phyloP scores from a whole-genome alignment of 1,140 invertebrate genomes.

The Monochamus saltuarius region DNA sequence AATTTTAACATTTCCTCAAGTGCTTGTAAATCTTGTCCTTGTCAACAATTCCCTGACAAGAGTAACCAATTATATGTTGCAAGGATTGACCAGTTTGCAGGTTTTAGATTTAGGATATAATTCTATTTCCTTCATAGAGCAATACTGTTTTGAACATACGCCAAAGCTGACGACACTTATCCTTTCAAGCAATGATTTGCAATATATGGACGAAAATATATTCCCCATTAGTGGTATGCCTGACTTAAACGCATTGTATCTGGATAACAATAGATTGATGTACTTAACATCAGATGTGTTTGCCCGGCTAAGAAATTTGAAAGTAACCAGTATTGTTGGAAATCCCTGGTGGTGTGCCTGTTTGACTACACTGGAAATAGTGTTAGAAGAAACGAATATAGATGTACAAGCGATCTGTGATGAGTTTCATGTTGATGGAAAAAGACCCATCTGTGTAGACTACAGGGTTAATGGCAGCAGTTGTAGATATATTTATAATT shows the following conservation, averaged over 20 bases:
- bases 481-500: too few relatives aligned
- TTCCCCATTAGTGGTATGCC: neutral
- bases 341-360: neutral
- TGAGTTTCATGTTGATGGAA: too few relatives aligned
- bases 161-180: neutral
- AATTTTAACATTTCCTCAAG: neutral
- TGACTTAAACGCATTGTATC: neutral
- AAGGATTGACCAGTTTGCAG: neutral
- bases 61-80: neutral
- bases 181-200: neutral
- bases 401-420: too few relatives aligned
- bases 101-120: neutral
- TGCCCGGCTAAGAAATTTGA: neutral
- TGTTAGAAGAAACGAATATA: too few relatives aligned
- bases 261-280: neutral
- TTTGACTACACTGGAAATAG: neutral
- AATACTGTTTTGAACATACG: neutral
- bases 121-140: neutral
- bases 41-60: neutral
- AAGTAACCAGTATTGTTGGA: neutral
- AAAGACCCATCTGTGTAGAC: too few relatives aligned
- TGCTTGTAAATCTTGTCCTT: neutral
- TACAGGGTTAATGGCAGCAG: too few relatives aligned
- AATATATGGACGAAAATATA: neutral
- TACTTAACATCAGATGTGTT: neutral